Evolutionary conservation across 2,113 vertebrate species (phyloP), one percentile per base, ranked within the genome.

Genomic region (Athene noctua): DNA sequence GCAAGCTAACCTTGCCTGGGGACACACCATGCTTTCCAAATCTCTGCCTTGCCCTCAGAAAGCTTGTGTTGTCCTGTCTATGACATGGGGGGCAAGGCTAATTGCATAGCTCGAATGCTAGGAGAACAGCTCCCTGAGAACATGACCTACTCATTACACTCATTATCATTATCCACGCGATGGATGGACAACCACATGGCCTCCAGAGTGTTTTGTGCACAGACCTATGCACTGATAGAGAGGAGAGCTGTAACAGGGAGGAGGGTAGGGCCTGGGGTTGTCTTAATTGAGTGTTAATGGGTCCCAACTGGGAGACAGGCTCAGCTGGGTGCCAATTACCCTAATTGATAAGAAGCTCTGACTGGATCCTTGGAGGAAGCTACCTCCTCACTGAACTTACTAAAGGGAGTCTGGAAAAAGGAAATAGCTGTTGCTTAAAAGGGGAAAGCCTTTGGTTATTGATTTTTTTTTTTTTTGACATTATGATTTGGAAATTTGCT

Each of bases 201-300:
- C 91, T 87, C 10, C 0, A 2, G 88, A 80, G 78, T 57, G 6
- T 55, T 87, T 47, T 63, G 73, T 44, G 44, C 54, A n/a, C 40
- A 86, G 70, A 59, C 30, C 36, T 34, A 30, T 4, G 27, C 13
- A 1, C 66, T 36, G 46, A 16, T 0, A 44, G 61, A 79, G 21
- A 57, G 29, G 44, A 66, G 83, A 74, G 36, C 59, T 74, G 29
- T n/a, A 51, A 32, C 0, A 0, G 44, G 67, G 86, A 80, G 61
- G 26, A 92, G 20, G 9, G n/a, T 32, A 83, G 36, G 36, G 66
- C 52, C 72, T 36, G 89, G 70, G 73, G 4, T 87, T 88, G 32
- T 61, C 93, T 82, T 96, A 92, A 94, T 89, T 73, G 96, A 74
- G 61, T 84, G 77, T 86, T 96, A 96, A 96, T 96, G 92, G 94